Base-by-base conservation (phyloP, 2,888 invertebrate genomes). In the Cataglyphis rosenhaueri region DNA sequence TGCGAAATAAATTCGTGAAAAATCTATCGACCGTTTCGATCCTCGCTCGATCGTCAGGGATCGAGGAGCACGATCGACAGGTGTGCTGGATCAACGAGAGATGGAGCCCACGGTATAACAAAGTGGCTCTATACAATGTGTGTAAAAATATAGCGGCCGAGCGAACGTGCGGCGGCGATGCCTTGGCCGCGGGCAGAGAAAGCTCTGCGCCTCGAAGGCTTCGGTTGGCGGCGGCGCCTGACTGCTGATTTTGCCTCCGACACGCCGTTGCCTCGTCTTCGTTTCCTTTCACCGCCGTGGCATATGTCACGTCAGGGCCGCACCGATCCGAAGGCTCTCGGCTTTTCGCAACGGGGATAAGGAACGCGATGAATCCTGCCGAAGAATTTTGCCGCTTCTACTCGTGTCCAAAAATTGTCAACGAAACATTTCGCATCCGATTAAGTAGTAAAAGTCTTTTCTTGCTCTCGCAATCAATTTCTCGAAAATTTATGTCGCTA, bases 271-370 rank as follows among this genome's bases (percentile, higher is more conserved):
- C 84, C 48, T 83, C 88, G 85, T 85, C 90, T 71, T 89, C 91
- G 88, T 86, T 90, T 86, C 89, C 91, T 92, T 91, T 91, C 91
- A 90, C 91, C 85, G 71, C 10, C 82, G 75, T 81, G 85, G 85
- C 88, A 87, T 90, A 91, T 91, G 90, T 91, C 90, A 91, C 86
- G 86, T 68, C 90, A 89, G 87, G 89, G 89, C 87, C 90, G 87
- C 85, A 89, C 66, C 41, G 70, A 76, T 70, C 41, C 95, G 95
- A 95, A 95, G 95, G 95, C 62, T 29, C 62, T 29, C 62, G 29
- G 95, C 95, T 95, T 48, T 65, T 73, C 48, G 76, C 35, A 68
- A 66, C 48, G 35, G 25, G 21, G 35, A 68, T 41, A 52, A 61
- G 59, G 18, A 12, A 57, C 9, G 3, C 10, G 10, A 18, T 21